phyloP scores from a whole-genome alignment of 2,888 invertebrate genomes.

The Crematogaster levior region DNA sequence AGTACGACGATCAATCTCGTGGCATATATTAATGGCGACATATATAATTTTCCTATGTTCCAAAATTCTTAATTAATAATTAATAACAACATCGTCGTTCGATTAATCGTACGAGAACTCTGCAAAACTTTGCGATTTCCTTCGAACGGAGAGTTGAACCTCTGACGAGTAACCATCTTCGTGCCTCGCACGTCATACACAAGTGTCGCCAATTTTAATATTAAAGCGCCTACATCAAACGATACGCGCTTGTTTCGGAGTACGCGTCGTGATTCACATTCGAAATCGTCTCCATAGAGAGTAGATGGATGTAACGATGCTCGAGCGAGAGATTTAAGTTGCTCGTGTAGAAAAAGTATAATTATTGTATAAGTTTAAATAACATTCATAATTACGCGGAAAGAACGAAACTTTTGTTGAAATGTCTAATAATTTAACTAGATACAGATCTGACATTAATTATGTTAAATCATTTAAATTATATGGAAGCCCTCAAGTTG shows the following conservation, averaged over 20 bases:
- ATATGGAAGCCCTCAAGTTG: not conserved
- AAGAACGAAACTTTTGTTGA: not conserved
- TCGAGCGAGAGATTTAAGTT: slow-evolving; percentile 43
- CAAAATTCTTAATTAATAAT: not conserved
- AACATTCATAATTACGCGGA: not conserved
- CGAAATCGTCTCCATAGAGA: slow-evolving; percentile 36
- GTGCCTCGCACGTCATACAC: slow-evolving; percentile 26
- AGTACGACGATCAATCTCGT: not conserved
- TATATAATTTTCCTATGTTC: not conserved
- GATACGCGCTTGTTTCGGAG: slow-evolving; percentile 43
- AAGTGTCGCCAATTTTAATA: slow-evolving; percentile 51
- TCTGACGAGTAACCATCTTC: slow-evolving; percentile 20
- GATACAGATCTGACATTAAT: not conserved
- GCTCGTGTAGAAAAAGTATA: slow-evolving; percentile 13
- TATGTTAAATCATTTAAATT: not conserved
- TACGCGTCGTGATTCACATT: slow-evolving; percentile 43
- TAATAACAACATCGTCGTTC: not conserved
- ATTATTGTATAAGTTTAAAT: not conserved
- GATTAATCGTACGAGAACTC: slow-evolving; percentile 19
- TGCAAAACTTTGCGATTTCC: slow-evolving; percentile 21
- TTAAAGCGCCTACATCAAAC: slow-evolving; percentile 54
- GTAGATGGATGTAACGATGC: slow-evolving; percentile 22
- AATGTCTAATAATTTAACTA: not conserved
- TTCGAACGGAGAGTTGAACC: slow-evolving; percentile 26
- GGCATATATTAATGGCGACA: not conserved